These are phyloP conservation scores for Atopsyche davidsoni DNA, from an alignment of 1,140 invertebrate species.

Conservation along the genomic window DNA sequence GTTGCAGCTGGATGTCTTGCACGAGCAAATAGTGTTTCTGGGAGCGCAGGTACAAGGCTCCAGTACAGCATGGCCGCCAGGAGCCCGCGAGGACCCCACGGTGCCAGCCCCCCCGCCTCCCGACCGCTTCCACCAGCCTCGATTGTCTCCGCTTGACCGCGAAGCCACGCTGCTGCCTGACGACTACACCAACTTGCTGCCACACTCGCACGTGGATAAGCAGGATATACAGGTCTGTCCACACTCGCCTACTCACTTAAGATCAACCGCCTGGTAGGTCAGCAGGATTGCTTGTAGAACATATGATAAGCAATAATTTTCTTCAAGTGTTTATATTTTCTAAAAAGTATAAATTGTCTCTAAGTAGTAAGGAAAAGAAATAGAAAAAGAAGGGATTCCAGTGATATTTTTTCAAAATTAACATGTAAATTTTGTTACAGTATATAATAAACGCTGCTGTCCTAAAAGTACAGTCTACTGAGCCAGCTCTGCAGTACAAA, in stretches of 20 bases:
- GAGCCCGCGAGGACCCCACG: conserved; percentile 19
- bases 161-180: conserved; percentile 72
- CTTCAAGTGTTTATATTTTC: neutral
- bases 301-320: too few relatives aligned
- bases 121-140: conserved; percentile 78
- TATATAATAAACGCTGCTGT: conserved; percentile 57
- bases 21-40: conserved; percentile 45
- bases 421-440: conserved; percentile 34
- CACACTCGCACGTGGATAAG: conserved; percentile 55
- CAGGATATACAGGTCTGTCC: conserved; percentile 56
- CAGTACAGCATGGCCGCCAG: conserved; percentile 33
- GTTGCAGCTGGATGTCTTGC: conserved; percentile 46
- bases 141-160: conserved; percentile 78
- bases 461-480: conserved; percentile 51
- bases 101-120: conserved; percentile 55
- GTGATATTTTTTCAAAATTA: neutral
- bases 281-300: neutral
- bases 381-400: neutral
- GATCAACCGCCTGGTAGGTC: too few relatives aligned
- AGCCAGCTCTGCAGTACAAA: conserved; percentile 50
- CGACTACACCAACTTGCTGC: conserved; percentile 56
- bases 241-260: neutral
- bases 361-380: neutral
- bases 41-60: conserved; percentile 30
- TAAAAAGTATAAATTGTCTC: neutral